phyloP scores from a whole-genome alignment of 1,140 invertebrate species.

The Calliphora vicina region DNA sequence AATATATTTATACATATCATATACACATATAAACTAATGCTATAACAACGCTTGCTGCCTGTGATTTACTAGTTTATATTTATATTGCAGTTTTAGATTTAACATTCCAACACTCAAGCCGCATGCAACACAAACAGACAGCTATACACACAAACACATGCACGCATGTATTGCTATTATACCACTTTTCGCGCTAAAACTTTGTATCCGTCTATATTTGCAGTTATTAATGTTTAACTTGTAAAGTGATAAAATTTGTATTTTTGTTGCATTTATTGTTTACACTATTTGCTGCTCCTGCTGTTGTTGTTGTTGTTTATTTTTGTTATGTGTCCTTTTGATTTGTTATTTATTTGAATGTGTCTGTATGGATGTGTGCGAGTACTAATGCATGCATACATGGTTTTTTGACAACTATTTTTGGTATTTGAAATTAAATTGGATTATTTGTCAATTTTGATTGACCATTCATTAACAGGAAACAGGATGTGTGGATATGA shows the following conservation, averaged over 20 bases:
- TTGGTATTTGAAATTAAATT: constrained; percentile 22
- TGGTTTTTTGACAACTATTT: not conserved
- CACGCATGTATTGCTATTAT: not conserved
- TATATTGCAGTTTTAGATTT: not conserved
- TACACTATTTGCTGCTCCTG: not conserved
- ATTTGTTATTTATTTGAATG: not conserved
- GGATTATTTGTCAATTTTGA: constrained; percentile 32
- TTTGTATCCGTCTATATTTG: not conserved
- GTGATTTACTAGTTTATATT: not conserved
- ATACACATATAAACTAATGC: too few species aligned
- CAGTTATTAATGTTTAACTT: constrained; percentile 3
- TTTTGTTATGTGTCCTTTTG: not conserved
- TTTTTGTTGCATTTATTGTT: not conserved
- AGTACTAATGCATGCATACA: not conserved
- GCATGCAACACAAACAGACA: too few species aligned
- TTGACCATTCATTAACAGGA: constrained; percentile 34
- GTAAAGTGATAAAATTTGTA: not conserved
- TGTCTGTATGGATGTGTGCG: not conserved
- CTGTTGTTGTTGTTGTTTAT: not conserved
- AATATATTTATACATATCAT: too few species aligned
- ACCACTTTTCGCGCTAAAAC: not conserved
- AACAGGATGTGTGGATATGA: constrained; percentile 24
- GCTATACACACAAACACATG: too few species aligned
- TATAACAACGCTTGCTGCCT: not conserved
- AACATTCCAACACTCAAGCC: not conserved